Conservation (phyloP, 2,797 vertebrate genomes). For the Poecile montanus region DNA sequence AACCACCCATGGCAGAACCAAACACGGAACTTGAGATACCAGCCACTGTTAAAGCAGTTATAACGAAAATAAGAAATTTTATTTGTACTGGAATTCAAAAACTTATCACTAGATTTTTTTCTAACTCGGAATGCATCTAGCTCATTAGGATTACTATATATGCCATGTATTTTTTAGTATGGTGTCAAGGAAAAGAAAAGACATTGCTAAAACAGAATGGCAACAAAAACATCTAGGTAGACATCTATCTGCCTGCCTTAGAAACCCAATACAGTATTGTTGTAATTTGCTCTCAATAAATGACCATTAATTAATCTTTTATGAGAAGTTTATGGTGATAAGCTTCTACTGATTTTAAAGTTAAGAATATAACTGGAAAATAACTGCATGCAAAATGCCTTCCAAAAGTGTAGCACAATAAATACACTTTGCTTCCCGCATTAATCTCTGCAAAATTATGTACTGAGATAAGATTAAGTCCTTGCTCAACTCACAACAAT, state of each 20-base stretch:
- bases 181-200: not conserved
- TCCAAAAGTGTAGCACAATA: not conserved
- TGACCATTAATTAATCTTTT: slow-evolving; percentile 1
- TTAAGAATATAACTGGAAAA: slow-evolving; percentile 38
- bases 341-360: slow-evolving; percentile 55
- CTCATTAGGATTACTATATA: not conserved
- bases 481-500: not conserved
- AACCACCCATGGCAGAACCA: not conserved
- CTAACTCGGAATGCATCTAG: not conserved
- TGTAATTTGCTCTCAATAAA: not conserved
- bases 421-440: slow-evolving; percentile 13
- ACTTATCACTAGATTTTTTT: not conserved
- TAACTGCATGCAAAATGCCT: not conserved
- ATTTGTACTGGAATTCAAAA: not conserved
- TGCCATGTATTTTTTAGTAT: not conserved
- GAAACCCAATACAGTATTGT: not conserved
- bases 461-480: not conserved
- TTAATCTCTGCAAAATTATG: not conserved
- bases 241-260: not conserved
- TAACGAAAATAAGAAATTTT: not conserved
- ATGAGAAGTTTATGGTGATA: slow-evolving; percentile 17
- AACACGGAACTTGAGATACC: not conserved
- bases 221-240: not conserved
- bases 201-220: not conserved
- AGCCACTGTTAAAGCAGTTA: not conserved